Evolutionary conservation across 1,140 invertebrate species (phyloP).

Genomic region (Antheraea pernyi): DNA sequence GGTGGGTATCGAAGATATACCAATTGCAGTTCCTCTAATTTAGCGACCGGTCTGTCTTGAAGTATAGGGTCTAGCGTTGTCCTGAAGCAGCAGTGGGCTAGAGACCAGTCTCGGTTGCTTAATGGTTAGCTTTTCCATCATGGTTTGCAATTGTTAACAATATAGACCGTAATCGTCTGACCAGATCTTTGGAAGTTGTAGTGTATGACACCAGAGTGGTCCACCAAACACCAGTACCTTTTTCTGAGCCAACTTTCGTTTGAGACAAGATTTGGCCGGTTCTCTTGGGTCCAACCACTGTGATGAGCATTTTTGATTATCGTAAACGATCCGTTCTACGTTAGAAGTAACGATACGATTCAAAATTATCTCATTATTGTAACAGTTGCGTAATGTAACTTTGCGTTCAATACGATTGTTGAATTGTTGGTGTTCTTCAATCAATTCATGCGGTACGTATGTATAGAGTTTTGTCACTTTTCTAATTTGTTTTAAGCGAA

Average conservation of each 20-base stretch:
- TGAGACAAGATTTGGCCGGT: conserved; percentile 20
- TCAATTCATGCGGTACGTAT: conserved; percentile 1
- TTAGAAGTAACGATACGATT: conserved; percentile 32
- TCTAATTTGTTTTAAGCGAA: conserved; percentile 21
- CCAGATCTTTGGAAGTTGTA: conserved; percentile 27
- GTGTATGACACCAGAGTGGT: conserved; percentile 23
- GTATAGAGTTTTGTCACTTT: conserved; percentile 15
- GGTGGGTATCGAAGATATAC: no score
- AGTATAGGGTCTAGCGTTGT: no score
- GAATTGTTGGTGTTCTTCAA: conserved; percentile 6
- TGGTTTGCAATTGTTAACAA: conserved; percentile 30
- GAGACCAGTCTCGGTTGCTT: conserved; percentile 21
- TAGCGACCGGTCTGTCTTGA: no score
- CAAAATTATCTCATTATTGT: conserved; percentile 34
- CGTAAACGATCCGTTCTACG: conserved; percentile 29
- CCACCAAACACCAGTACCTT: conserved; percentile 31
- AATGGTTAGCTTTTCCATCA: conserved; percentile 24
- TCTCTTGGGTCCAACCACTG: conserved; percentile 24
- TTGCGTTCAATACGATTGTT: conserved; percentile 12
- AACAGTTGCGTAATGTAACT: conserved; percentile 26
- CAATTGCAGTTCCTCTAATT: no score
- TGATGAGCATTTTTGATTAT: conserved; percentile 29
- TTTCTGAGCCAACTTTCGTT: conserved; percentile 28
- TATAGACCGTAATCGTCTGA: conserved; percentile 26
- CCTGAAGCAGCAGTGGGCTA: no score